phyloP scores from a whole-genome alignment of 2,113 vertebrate genomes.

The Tichodroma muraria region DNA sequence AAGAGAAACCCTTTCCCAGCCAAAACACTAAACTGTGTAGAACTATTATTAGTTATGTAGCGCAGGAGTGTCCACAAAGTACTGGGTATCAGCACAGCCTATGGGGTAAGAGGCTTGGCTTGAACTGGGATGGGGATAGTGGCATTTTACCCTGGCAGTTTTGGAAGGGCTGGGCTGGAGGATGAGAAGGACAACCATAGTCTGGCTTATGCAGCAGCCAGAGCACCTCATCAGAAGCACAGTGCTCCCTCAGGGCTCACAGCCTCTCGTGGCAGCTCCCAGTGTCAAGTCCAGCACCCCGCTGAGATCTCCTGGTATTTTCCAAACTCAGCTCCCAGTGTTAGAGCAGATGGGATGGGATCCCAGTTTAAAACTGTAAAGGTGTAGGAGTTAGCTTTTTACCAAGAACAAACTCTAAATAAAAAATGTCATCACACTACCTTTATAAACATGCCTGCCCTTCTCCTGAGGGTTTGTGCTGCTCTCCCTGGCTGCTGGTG shows the following conservation, averaged over 20 bases:
- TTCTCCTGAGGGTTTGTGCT: neutral
- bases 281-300: neutral
- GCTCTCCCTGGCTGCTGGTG: neutral
- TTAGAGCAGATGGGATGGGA: neutral
- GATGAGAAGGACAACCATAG: neutral
- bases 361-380: neutral
- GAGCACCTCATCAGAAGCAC: neutral
- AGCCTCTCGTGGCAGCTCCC: neutral
- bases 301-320: neutral
- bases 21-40: neutral
- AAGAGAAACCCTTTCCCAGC: neutral
- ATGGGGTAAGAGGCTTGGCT: neutral
- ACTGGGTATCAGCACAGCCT: neutral
- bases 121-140: neutral
- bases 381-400: neutral
- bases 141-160: neutral
- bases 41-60: neutral
- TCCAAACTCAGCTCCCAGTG: neutral
- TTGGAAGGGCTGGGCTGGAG: neutral
- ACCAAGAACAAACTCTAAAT: neutral
- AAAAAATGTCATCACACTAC: neutral
- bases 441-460: neutral
- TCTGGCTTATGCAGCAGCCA: neutral
- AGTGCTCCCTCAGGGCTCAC: neutral
- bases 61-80: neutral